A percentile compares a stretch with the other conserved stretches of the same genome.
Conservation (phyloP, 2,797 vertebrate genomes). For the Lutjanus argentimaculatus region DNA sequence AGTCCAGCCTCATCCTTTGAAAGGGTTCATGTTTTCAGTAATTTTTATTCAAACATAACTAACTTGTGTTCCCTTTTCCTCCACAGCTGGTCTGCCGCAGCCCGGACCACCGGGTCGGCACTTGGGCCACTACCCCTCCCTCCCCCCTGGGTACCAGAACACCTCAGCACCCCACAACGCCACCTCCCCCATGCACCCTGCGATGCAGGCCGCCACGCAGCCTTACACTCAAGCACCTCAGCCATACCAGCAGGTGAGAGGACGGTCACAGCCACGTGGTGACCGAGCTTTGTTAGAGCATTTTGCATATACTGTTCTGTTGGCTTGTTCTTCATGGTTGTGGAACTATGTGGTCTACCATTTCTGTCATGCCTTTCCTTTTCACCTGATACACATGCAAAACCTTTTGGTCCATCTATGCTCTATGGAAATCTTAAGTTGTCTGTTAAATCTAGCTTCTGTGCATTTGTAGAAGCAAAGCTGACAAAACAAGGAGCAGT, state of each 20-base stretch:
- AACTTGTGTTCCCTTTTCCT: constrained; percentile 40
- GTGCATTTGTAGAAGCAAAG: neutral
- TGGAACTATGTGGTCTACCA: neutral
- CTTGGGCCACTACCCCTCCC: constrained; percentile 91
- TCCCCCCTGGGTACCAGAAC: constrained; percentile 94
- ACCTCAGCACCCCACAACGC: constrained; percentile 73
- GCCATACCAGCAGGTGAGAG: constrained; percentile 91
- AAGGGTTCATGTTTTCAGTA: neutral
- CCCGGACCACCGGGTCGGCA: constrained; percentile 86
- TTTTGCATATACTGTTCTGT: constrained; percentile 4
- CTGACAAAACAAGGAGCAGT: neutral
- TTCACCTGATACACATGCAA: neutral
- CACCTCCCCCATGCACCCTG: constrained; percentile 81
- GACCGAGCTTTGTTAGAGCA: neutral
- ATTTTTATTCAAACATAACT: neutral
- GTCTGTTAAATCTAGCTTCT: neutral
- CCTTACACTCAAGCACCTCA: constrained; percentile 89
- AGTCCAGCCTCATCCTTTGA: neutral
- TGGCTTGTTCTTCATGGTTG: neutral
- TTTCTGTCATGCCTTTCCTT: constrained; percentile 3
- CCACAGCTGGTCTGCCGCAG: constrained; percentile 83
- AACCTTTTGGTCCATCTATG: neutral
- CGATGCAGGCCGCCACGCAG: constrained; percentile 84
- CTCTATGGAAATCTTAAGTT: constrained; percentile 5
- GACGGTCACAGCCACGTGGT: neutral